These are phyloP conservation scores for Tetramorium bicarinatum DNA, from an alignment of 2,888 invertebrate species.

Conservation along the genomic window DNA sequence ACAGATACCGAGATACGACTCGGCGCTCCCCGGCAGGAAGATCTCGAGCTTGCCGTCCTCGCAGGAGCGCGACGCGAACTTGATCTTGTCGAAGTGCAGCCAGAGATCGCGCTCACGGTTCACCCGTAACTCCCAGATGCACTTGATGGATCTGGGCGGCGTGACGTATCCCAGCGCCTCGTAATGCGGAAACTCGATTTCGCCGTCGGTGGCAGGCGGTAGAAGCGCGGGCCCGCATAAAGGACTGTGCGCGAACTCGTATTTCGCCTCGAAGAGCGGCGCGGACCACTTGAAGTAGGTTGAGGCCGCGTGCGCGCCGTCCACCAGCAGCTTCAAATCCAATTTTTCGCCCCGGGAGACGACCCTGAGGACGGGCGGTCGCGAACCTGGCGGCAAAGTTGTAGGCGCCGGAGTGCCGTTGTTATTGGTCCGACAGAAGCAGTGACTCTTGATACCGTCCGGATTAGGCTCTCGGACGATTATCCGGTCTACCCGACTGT, in stretches of 20 bases:
- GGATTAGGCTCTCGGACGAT: slow-evolving; percentile 88
- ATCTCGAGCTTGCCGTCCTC: slow-evolving; percentile 95
- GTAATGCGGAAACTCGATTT: slow-evolving; percentile 95
- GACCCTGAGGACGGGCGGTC: slow-evolving; percentile 90
- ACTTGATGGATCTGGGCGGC: slow-evolving; percentile 87
- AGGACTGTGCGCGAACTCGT: slow-evolving; percentile 96
- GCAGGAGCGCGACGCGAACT: slow-evolving; percentile 94
- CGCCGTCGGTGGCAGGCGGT: slow-evolving; percentile 93
- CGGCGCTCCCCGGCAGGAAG: slow-evolving; percentile 90
- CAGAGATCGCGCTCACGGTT: slow-evolving; percentile 94
- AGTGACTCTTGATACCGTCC: slow-evolving; percentile 91
- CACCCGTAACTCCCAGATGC: slow-evolving; percentile 94
- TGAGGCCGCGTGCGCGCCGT: slow-evolving; percentile 94
- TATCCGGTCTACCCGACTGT: slow-evolving; percentile 94
- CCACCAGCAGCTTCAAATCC: slow-evolving; percentile 93
- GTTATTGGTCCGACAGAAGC: slow-evolving; percentile 88
- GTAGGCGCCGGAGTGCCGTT: slow-evolving; percentile 82
- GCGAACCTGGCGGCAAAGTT: slow-evolving; percentile 91
- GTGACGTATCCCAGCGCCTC: slow-evolving; percentile 90
- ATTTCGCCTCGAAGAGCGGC: slow-evolving; percentile 94
- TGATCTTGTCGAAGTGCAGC: slow-evolving; percentile 95
- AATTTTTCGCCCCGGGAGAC: slow-evolving; percentile 94
- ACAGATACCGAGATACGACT: slow-evolving; percentile 93
- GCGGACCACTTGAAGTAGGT: slow-evolving; percentile 95
- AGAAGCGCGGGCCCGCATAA: slow-evolving; percentile 94